Evolutionary conservation across 1,140 invertebrate genomes (phyloP).

Genomic region (Drosophila kanapiae): DNA sequence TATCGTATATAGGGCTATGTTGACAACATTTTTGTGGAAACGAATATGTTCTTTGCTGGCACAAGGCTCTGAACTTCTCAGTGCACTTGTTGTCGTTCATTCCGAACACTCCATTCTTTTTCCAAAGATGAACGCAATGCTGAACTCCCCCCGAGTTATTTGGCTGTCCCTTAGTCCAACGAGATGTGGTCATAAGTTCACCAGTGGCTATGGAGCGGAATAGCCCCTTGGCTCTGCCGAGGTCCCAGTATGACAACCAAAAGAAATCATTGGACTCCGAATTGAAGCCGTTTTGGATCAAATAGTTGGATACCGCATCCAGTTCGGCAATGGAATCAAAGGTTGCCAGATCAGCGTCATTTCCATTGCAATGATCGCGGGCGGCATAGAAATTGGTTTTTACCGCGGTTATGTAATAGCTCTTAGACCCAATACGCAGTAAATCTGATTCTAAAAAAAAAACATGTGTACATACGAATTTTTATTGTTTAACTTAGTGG

Average conservation of each 20-base stretch:
- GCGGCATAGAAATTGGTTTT: slow-evolving; percentile 1
- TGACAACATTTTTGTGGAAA: slow-evolving; percentile 7
- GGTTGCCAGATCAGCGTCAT: slow-evolving; percentile 3
- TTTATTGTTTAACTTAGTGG: too few relatives aligned
- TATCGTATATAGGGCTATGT: not conserved
- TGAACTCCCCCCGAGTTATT: not conserved
- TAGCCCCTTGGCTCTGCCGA: not conserved
- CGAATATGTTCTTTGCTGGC: not conserved
- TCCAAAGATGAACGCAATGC: slow-evolving; percentile 6
- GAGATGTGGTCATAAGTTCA: not conserved
- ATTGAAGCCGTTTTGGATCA: not conserved
- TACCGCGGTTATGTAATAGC: not conserved
- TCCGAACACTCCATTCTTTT: not conserved
- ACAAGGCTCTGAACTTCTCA: not conserved
- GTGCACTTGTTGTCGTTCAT: slow-evolving; percentile 4
- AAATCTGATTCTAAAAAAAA: not conserved
- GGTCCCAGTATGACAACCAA: slow-evolving; percentile 7
- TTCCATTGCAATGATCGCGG: not conserved
- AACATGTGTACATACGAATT: too few relatives aligned
- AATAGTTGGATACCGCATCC: not conserved
- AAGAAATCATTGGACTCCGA: not conserved
- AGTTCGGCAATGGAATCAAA: not conserved
- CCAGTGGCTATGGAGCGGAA: slow-evolving; percentile 5
- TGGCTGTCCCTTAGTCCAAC: not conserved
- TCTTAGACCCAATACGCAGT: not conserved